These are phyloP conservation scores for Lacerta viridis DNA, from an alignment of 2,797 vertebrate species.

Conservation along the genomic window DNA sequence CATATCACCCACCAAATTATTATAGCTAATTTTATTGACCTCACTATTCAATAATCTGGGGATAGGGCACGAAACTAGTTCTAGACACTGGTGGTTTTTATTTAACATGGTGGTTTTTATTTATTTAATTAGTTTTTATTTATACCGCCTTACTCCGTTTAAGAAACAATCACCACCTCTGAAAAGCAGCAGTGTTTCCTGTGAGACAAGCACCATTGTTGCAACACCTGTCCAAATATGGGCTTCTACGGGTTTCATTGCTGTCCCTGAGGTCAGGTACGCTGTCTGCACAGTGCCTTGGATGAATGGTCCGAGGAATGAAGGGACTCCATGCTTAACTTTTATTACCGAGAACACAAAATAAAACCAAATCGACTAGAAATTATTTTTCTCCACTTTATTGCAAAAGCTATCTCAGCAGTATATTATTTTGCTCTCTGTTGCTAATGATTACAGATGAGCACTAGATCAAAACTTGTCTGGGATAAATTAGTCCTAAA, in stretches of 20 bases:
- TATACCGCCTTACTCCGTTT: too few species aligned
- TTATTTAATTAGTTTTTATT: too few species aligned
- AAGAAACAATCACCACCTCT: too few species aligned
- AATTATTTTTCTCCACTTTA: constrained; percentile 38
- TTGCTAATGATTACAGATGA: constrained; percentile 53
- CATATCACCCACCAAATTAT: neutral
- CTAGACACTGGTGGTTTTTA: too few species aligned
- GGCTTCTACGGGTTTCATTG: neutral
- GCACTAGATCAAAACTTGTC: constrained; percentile 41
- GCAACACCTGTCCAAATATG: neutral
- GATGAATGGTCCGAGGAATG: neutral
- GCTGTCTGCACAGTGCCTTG: neutral
- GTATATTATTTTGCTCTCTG: constrained; percentile 46
- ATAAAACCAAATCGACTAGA: constrained; percentile 45
- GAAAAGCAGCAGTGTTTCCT: too few species aligned
- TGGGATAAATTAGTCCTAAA: constrained; percentile 50
- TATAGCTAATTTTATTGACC: neutral
- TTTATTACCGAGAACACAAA: constrained; percentile 36
- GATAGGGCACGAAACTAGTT: neutral
- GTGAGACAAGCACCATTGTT: too few species aligned
- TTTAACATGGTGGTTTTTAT: too few species aligned
- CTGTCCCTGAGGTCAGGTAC: constrained; percentile 21
- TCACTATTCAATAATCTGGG: too few species aligned
- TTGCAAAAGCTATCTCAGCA: constrained; percentile 34
- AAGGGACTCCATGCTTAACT: constrained; percentile 8